Base-by-base conservation (phyloP, 2,797 vertebrate species). In the Sebastes wilsoni region DNA sequence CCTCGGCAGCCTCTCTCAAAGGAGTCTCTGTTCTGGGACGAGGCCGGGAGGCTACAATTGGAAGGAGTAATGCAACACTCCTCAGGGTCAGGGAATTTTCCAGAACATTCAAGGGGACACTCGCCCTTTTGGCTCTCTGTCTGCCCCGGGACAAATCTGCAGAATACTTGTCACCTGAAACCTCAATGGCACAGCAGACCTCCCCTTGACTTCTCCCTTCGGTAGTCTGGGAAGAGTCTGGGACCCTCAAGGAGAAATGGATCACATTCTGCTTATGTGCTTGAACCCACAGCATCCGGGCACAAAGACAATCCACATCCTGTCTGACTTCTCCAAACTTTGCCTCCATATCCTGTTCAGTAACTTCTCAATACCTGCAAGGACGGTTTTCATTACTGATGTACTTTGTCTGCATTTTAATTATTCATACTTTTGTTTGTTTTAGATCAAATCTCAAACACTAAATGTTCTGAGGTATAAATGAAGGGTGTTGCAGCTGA, bases 21-120 rank as follows among this genome's bases (percentile, higher is more conserved):
- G 81, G 88, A 66, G 75, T 67, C 92, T 94, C 88, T 95, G 93
- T 94, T 92, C 84, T 56, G 74, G 76, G 86, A 87, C 69, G 32
- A 81, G 73, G 56, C 75, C 8, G 16, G 49, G 70, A 80, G 84
- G 58, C 85, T 58, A 82, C 88, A 86, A 90, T 81, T 87, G 80
- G 85, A 78, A 83, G 88, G 77, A 81, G 94, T 92, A 95, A 95
- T 3, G 67, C 79, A 87, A 95, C 88, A 88, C 92, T 91, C 76
- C 73, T 87, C 70, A 38, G 87, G 93, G 90, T 92, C 89, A 85
- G 80, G 80, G 86, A 91, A 85, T 75, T 92, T 93, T 93, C 90
- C 80, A 86, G 76, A 84, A 86, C 84, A 81, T 84, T 92, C 56
- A 30, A 81, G 64, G 81, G 83, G 84, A 92, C 91, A 75, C 84